Evolutionary conservation across 2,888 invertebrate genomes (phyloP), one percentile per base, ranked within the genome.

Genomic region (Spisula solida): DNA sequence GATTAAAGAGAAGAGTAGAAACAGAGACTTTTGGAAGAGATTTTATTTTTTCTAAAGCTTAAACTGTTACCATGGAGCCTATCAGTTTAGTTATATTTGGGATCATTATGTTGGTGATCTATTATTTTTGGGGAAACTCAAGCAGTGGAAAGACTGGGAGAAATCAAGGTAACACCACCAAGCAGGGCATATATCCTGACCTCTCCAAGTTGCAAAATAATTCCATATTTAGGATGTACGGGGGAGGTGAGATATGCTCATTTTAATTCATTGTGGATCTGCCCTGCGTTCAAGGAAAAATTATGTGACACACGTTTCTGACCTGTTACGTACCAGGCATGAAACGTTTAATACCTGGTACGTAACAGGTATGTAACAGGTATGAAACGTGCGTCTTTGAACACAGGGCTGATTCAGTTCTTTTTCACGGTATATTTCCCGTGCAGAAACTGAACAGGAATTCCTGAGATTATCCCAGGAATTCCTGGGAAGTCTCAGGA

Each of bases 61-160:
- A 14, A 80, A 80, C 25, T 47, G 48, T 47, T 20, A 85, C 41
- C 8, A 93, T 93, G 93, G 93, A 93, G 60, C 29, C 90, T 31
- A 91, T 92, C 20, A 93, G 93, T 80, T 41, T 93, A 20, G 80
- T 93, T 16, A 93, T 93, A 83, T 93, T 93, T 88, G 88, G 87
- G 29, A 85, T 92, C 34, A 93, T 93, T 81, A 47, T 92, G 41
- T 87, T 91, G 25, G 51, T 87, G 0, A 81, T 93, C 6, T 93
- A 93, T 88, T 89, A 87, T 51, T 88, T 90, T n/a, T 93, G 88
- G 91, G 91, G 92, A 79, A 83, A 89, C 48, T 78, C 88, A 56
- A 90, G 89, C 25, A 51, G 81, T 12, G 70, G 55, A 16, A 82
- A 78, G 8, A 84, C 48, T 84, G 88, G 88, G 87, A 89, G 83